A percentile compares a stretch with the other conserved stretches of the same genome.
phyloP scores from a whole-genome alignment of 2,888 invertebrate genomes.

The Scaptodrosophila latifasciaeformis region DNA sequence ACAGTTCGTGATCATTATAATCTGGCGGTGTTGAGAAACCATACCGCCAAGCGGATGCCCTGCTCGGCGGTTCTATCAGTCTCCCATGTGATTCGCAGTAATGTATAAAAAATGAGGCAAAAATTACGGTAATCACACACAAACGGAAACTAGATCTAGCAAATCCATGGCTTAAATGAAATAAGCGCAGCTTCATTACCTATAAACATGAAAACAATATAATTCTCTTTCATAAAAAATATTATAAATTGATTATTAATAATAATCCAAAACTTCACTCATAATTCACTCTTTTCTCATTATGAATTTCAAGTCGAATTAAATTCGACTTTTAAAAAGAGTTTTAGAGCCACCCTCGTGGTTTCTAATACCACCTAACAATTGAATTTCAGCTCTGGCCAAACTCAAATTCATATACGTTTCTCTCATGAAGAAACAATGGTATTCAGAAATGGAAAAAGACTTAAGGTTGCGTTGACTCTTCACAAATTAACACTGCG shows the following conservation, averaged over 20 bases:
- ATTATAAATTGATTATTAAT: neutral
- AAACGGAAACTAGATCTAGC: neutral
- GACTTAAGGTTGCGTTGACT: too few relatives aligned
- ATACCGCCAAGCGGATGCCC: conserved; percentile 91
- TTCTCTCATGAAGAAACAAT: too few relatives aligned
- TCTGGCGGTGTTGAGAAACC: conserved; percentile 91
- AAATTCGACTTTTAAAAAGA: too few relatives aligned
- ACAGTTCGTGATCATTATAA: conserved; percentile 92
- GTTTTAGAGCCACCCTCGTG: too few relatives aligned
- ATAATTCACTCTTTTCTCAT: too few relatives aligned
- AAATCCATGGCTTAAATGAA: neutral
- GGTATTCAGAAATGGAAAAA: too few relatives aligned
- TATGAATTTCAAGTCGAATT: too few relatives aligned
- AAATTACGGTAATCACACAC: too few relatives aligned
- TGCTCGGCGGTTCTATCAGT: conserved; percentile 86
- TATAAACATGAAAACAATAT: neutral
- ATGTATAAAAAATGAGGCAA: conserved; percentile 18
- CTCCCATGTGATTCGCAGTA: conserved; percentile 70
- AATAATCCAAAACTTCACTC: neutral
- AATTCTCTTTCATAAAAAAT: neutral
- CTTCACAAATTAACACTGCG: too few relatives aligned
- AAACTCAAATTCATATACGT: too few relatives aligned
- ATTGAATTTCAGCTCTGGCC: too few relatives aligned
- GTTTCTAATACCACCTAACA: too few relatives aligned
- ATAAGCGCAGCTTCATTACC: neutral